Conservation (phyloP, 1,140 invertebrate genomes). For the Leptinotarsa lineolata region DNA sequence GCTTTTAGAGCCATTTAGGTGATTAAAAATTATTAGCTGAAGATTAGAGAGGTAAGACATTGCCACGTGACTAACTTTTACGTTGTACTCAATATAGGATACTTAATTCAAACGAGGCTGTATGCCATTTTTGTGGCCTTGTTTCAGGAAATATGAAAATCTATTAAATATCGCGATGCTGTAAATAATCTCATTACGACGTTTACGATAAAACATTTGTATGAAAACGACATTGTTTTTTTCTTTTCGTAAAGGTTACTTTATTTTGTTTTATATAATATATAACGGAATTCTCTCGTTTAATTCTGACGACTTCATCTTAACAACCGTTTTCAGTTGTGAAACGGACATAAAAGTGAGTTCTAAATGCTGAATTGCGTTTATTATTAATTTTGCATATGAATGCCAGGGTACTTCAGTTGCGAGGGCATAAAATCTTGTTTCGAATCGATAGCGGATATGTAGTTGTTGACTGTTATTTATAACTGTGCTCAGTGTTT, state of each 20-base stretch:
- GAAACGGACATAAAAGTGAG: neutral
- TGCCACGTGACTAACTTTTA: no score
- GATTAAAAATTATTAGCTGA: no score
- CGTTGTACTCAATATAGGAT: no score
- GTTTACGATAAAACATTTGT: neutral
- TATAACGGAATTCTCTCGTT: neutral
- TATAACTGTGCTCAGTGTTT: no score
- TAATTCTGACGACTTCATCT: neutral
- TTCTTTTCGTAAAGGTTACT: neutral
- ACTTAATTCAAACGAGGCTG: no score
- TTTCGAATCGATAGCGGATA: no score
- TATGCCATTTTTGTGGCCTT: neutral
- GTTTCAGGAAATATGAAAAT: neutral
- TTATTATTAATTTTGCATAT: neutral
- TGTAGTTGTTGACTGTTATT: no score
- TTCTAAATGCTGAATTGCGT: neutral
- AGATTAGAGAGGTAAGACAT: no score
- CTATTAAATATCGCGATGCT: neutral
- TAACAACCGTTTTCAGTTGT: neutral
- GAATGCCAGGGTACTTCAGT: neutral
- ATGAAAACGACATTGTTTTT: neutral
- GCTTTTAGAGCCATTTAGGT: no score
- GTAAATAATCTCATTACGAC: conserved; percentile 2
- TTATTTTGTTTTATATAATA: neutral
- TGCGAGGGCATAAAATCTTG: no score